Evolutionary conservation across 1,140 invertebrate species (phyloP), one percentile per base, ranked within the genome.

Genomic region (Papilio glaucus): DNA sequence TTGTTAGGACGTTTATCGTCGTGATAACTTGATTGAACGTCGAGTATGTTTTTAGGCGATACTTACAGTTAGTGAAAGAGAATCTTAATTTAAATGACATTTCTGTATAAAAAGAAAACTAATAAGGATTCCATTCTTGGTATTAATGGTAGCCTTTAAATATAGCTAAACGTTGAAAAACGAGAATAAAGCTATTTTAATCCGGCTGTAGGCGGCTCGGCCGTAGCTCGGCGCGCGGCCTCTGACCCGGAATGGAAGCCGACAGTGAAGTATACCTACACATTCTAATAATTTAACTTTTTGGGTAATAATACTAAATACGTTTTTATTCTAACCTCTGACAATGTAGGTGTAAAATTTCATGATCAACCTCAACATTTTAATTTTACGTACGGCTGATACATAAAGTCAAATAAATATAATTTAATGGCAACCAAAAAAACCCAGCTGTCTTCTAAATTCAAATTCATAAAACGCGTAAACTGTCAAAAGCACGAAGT

Each of bases 131-230:
- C 21, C 10, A 57, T 26, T 12, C 21, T 8, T 0, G 21, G 21
- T n/a, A n/a, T n/a, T n/a, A n/a, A 26, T 57, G 49, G 10, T 4
- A 21, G 15, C 45, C 6, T 45, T 21, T 45, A 21, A 57, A 57
- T 24, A 24, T 15, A 45, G 15, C 24, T 57, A 57, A 57, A 57
- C 49, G 21, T 57, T 57, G 49, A 57, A 57, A 57, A 57, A 57
- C 21, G 18, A 24, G 45, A 26, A 12, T 57, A 26, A 21, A 57
- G 49, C 24, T 57, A 57, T 57, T 57, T 57, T 57, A 57, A 57
- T 57, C 49, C 49, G 49, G 12, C 0, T 24, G 49, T 24, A 57
- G 49, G 49, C 21, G 21, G 49, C 49, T 10, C 49, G 49, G 18
- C 18, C 49, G 21, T 57, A 57, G 42, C 42, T 15, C 49, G 29